Base-by-base conservation (phyloP, 2,113 vertebrate species). In the Tautogolabrus adspersus region DNA sequence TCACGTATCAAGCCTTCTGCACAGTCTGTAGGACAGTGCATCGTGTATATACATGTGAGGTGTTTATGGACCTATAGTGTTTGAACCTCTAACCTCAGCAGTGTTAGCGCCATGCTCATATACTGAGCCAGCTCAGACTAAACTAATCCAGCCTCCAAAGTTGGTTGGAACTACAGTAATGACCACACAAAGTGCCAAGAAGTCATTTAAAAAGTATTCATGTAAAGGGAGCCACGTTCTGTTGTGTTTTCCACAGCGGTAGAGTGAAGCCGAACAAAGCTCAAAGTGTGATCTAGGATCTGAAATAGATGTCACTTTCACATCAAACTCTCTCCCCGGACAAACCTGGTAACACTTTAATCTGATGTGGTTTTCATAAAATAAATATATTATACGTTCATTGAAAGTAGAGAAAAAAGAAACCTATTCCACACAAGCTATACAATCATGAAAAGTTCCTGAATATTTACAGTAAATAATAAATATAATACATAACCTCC, bases 21-120 rank as follows among this genome's bases (percentile, higher is more conserved):
- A 67, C 56, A 34, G 5, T 19, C 10, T 69, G 34, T 42, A 21
- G n/a, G 10, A 10, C 38, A 38, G 54, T 54, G 60, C 51, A 30
- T 69, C 19, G 12, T 74, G 34, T 68, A 23, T 18, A 21, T 51
- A 65, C 40, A 44, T 49, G 77, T 76, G 63, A 59, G 49, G 72
- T 70, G 19, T 55, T 52, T 44, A 21, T 72, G 71, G 72, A 81
- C 87, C 66, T 65, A 60, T 16, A 8, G 65, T 0, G 47, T 75
- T 75, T 73, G 70, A 85, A 86, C 79, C 74, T 81, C 72, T 46
- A 60, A 83, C 85, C 89, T 90, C 85, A 86, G 26, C 85, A 91
- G 88, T 89, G 66, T 91, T 90, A 73, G 62, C 64, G 70, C 69
- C 68, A 47, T 76, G 77, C 78, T 87, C 79, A 62, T 72, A 65